These are phyloP conservation scores for Drosophila antonietae DNA, from an alignment of 2,888 invertebrate species.

Conservation along the genomic window DNA sequence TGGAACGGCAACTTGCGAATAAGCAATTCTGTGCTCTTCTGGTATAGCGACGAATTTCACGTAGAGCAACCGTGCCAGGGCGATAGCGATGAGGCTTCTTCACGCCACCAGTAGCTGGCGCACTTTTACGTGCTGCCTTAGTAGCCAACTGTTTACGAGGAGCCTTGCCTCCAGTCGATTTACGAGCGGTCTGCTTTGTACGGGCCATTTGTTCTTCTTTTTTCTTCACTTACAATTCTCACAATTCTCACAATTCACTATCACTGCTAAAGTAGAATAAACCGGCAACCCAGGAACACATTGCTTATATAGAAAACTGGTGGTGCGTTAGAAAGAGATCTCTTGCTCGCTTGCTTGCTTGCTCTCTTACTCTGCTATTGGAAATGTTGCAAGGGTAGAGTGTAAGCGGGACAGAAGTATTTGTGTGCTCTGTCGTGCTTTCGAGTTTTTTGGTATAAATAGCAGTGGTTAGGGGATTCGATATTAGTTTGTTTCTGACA, in stretches of 20 bases:
- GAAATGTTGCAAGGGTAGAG: background rate
- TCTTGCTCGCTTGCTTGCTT: too few species aligned
- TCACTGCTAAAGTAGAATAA: slow-evolving; percentile 22
- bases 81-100: too few species aligned
- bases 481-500: background rate
- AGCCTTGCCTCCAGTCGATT: slow-evolving; percentile 11
- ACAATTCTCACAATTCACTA: slow-evolving; percentile 15
- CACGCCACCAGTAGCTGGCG: too few species aligned
- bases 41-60: too few species aligned
- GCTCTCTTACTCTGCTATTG: too few species aligned
- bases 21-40: too few species aligned
- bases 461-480: background rate
- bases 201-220: slow-evolving; percentile 1
- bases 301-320: slow-evolving; percentile 18
- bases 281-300: background rate
- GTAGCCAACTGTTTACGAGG: background rate
- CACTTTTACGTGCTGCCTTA: too few species aligned
- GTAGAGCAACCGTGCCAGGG: too few species aligned
- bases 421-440: too few species aligned
- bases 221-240: background rate
- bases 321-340: background rate
- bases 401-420: slow-evolving; percentile 2
- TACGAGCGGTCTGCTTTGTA: slow-evolving; percentile 9
- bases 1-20: slow-evolving; percentile 21
- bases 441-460: slow-evolving; percentile 1